These are phyloP conservation scores for Oryzias sinensis DNA, from an alignment of 2,797 vertebrate species.

Conservation along the genomic window DNA sequence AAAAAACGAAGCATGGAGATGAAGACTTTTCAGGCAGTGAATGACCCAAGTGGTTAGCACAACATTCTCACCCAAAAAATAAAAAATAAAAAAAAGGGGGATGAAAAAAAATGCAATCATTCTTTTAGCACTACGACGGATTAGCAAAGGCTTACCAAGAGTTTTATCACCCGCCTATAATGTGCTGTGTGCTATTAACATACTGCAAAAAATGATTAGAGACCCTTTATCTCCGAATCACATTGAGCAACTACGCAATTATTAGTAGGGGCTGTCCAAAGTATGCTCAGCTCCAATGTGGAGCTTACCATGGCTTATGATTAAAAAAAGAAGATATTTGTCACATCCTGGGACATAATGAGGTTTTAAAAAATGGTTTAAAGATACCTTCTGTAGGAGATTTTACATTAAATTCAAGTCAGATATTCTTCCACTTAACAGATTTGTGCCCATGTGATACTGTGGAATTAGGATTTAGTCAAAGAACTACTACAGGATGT, in stretches of 20 bases:
- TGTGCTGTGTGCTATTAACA: constrained; percentile 67
- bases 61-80: constrained; percentile 45
- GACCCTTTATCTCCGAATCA: constrained; percentile 65
- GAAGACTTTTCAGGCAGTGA: constrained; percentile 28
- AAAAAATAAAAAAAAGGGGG: too few relatives aligned
- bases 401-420: too few relatives aligned
- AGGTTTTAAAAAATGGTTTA: too few relatives aligned
- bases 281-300: constrained; percentile 29
- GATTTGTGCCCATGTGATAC: too few relatives aligned
- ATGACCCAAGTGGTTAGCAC: constrained; percentile 61
- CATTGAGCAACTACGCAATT: constrained; percentile 60
- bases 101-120: constrained; percentile 72
- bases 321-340: constrained; percentile 9
- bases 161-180: constrained; percentile 68
- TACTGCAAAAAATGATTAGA: constrained; percentile 69
- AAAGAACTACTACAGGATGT: too few relatives aligned
- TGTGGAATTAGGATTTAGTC: too few relatives aligned
- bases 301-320: constrained; percentile 12
- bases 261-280: constrained; percentile 53
- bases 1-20: constrained; percentile 34
- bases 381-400: too few relatives aligned
- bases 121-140: constrained; percentile 69
- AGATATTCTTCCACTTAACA: too few relatives aligned
- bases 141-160: constrained; percentile 72
- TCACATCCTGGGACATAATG: too few relatives aligned